Evolutionary conservation across 1,140 invertebrate species (phyloP).

Genomic region (Drosophila kepulauana): DNA sequence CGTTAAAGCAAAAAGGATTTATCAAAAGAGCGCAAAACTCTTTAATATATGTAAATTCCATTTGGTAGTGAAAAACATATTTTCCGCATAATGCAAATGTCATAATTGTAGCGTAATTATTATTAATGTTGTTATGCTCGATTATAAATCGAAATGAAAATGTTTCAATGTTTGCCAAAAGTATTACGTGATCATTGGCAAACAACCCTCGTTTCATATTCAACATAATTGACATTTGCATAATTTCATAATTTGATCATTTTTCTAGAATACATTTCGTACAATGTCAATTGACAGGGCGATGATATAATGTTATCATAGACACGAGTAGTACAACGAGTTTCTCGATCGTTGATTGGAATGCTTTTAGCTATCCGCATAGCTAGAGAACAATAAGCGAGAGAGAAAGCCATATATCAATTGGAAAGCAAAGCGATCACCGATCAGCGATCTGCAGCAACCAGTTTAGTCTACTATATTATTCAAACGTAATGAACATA

Average conservation of each 20-base stretch:
- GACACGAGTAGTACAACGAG: conserved; percentile 3
- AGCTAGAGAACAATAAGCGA: conserved; percentile 19
- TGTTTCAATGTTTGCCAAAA: conserved; percentile 65
- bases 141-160: conserved; percentile 62
- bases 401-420: conserved; percentile 67
- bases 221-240: conserved; percentile 69
- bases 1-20: conserved; percentile 42
- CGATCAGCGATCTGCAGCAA: conserved; percentile 22
- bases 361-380: conserved; percentile 15
- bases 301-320: conserved; percentile 36
- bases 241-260: conserved; percentile 69
- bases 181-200: conserved; percentile 42
- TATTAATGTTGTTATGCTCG: conserved; percentile 75
- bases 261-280: conserved; percentile 52
- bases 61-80: conserved; percentile 33
- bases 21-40: conserved; percentile 33
- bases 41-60: conserved; percentile 39
- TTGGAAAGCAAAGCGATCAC: conserved; percentile 24
- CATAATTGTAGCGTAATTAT: conserved; percentile 80
- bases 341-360: background rate
- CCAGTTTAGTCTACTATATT: conserved; percentile 47
- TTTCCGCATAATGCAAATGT: conserved; percentile 41
- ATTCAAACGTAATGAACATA: conserved; percentile 70
- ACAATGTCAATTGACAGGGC: conserved; percentile 59
- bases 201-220: conserved; percentile 63